Conservation (phyloP, 2,888 invertebrate genomes). For the Oscheius sp. region DNA sequence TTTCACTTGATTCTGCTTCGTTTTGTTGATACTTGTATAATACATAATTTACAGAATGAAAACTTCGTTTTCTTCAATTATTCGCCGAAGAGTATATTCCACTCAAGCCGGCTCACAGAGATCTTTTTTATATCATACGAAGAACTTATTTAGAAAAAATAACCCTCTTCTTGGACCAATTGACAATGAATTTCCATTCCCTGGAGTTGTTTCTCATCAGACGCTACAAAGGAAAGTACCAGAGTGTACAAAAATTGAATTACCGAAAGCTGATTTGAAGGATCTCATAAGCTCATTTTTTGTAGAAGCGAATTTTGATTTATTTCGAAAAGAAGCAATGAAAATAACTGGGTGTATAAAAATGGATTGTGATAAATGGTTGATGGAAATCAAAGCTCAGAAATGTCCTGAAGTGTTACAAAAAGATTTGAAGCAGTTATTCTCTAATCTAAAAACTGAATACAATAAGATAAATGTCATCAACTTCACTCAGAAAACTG, state of each 20-base stretch:
- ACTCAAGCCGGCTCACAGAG: background rate
- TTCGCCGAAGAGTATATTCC: background rate
- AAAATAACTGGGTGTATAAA: too few relatives aligned
- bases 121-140: background rate
- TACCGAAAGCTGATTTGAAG: too few relatives aligned
- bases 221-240: background rate
- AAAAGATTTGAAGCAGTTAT: conserved; percentile 57
- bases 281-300: background rate
- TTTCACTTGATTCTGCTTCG: background rate
- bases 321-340: too few relatives aligned
- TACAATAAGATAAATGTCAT: conserved; percentile 52
- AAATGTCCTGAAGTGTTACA: conserved; percentile 45
- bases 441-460: conserved; percentile 52
- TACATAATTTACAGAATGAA: background rate
- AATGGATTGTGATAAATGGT: conserved; percentile 41
- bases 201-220: conserved; percentile 45
- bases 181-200: conserved; percentile 50
- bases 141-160: background rate
- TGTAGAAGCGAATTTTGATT: background rate
- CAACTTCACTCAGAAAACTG: conserved; percentile 61
- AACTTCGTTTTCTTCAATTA: too few relatives aligned
- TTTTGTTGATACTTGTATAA: background rate
- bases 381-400: conserved; percentile 43
- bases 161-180: conserved; percentile 38
- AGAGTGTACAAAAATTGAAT: too few relatives aligned